Conservation (phyloP, 1,140 invertebrate species). For the Drosophila albomicans region DNA sequence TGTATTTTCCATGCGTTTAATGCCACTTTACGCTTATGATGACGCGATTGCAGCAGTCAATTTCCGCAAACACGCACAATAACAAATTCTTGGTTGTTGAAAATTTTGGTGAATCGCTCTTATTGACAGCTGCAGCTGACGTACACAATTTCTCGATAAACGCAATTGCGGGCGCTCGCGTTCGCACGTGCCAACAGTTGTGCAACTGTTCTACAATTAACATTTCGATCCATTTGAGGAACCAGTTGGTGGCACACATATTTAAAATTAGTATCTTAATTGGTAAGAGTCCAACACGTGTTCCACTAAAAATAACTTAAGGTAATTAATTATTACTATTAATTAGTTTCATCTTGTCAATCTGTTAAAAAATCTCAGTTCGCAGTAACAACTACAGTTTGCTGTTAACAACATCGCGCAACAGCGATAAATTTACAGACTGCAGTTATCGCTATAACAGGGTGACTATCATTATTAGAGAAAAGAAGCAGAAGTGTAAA, state of each 20-base stretch:
- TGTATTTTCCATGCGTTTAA: slow-evolving; percentile 39
- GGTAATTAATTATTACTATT: too few relatives aligned
- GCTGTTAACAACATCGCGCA: slow-evolving; percentile 14
- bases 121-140: slow-evolving; percentile 55
- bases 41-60: slow-evolving; percentile 14
- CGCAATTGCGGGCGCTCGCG: neutral
- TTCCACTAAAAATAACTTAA: too few relatives aligned
- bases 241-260: too few relatives aligned
- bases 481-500: slow-evolving; percentile 35
- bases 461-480: slow-evolving; percentile 22
- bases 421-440: slow-evolving; percentile 8
- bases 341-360: too few relatives aligned
- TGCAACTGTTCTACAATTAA: slow-evolving; percentile 4
- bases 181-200: slow-evolving; percentile 23
- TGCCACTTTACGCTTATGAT: slow-evolving; percentile 41
- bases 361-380: too few relatives aligned
- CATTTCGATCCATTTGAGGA: too few relatives aligned
- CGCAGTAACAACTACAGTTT: neutral
- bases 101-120: slow-evolving; percentile 41
- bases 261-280: too few relatives aligned
- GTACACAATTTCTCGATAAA: slow-evolving; percentile 50
- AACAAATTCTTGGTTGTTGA: slow-evolving; percentile 47
- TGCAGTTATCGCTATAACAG: slow-evolving; percentile 32
- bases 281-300: too few relatives aligned
- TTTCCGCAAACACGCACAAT: slow-evolving; percentile 35